phyloP scores from a whole-genome alignment of 2,797 vertebrate species.

The Myripristis jacobus region DNA sequence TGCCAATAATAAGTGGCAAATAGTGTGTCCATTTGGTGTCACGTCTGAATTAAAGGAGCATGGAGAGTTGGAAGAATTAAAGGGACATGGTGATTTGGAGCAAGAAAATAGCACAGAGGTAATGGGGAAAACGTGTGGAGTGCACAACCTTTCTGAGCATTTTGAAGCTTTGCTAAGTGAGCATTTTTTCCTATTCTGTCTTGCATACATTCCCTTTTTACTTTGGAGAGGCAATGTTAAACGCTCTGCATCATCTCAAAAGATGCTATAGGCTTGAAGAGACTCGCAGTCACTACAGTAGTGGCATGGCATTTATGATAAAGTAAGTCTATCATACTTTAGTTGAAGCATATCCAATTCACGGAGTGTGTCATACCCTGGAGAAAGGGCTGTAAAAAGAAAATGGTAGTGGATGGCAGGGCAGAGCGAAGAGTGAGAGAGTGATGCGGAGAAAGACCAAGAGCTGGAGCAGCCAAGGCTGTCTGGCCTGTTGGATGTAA shows the following conservation, averaged over 20 bases:
- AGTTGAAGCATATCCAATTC: slow-evolving; percentile 70
- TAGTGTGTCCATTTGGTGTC: slow-evolving; percentile 27
- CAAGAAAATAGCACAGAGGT: background rate
- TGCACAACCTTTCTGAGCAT: background rate
- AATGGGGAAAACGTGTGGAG: background rate
- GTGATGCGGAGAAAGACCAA: slow-evolving; percentile 22
- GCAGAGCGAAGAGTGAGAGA: slow-evolving; percentile 37
- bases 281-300: slow-evolving; percentile 24
- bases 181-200: slow-evolving; percentile 21
- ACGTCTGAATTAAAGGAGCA: slow-evolving; percentile 28
- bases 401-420: slow-evolving; percentile 52
- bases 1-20: slow-evolving; percentile 33
- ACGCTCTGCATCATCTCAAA: slow-evolving; percentile 39
- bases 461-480: slow-evolving; percentile 42
- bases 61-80: slow-evolving; percentile 20
- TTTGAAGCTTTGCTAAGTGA: slow-evolving; percentile 24
- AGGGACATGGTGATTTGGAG: slow-evolving; percentile 10
- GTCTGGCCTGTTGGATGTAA: slow-evolving; percentile 66
- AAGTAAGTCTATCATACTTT: slow-evolving; percentile 68
- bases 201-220: slow-evolving; percentile 19
- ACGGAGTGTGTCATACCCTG: slow-evolving; percentile 48
- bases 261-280: slow-evolving; percentile 45
- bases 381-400: slow-evolving; percentile 42
- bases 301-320: slow-evolving; percentile 47
- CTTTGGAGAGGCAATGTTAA: slow-evolving; percentile 6